These are phyloP conservation scores for Heliothis subflexa DNA, from an alignment of 1,140 invertebrate species.

Conservation along the genomic window DNA sequence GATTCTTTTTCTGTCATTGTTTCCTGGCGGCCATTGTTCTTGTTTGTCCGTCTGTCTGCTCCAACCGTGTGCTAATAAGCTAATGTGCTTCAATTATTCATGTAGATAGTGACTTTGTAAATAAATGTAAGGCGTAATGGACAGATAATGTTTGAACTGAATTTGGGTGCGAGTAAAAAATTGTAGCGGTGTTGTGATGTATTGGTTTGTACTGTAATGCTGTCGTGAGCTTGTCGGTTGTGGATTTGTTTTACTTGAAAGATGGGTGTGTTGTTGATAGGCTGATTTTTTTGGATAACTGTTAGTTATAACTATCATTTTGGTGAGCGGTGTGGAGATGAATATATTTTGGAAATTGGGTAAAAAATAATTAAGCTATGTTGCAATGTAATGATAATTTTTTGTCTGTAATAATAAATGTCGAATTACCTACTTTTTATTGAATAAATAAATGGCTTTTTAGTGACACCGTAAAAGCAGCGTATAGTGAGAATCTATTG, in stretches of 20 bases:
- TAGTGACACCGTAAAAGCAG: too few species aligned
- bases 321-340: too few species aligned
- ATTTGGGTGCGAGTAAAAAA: not conserved
- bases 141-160: constrained; percentile 35
- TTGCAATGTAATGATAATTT: too few species aligned
- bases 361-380: too few species aligned
- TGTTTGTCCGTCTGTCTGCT: constrained; percentile 67
- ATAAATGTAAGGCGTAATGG: constrained; percentile 32
- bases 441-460: too few species aligned
- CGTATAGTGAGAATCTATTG: too few species aligned
- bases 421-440: too few species aligned
- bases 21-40: constrained; percentile 76
- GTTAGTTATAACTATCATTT: not conserved
- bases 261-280: too few species aligned
- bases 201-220: not conserved
- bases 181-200: constrained; percentile 12
- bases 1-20: constrained; percentile 82
- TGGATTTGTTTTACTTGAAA: not conserved
- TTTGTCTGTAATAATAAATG: too few species aligned
- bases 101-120: constrained; percentile 63
- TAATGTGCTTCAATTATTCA: constrained; percentile 81
- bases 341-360: too few species aligned
- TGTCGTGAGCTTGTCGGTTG: not conserved
- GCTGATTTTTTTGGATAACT: not conserved
- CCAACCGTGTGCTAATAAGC: constrained; percentile 77